Evolutionary conservation across 2,797 vertebrate genomes (phyloP).

Genomic region (Gallinago stenura): DNA sequence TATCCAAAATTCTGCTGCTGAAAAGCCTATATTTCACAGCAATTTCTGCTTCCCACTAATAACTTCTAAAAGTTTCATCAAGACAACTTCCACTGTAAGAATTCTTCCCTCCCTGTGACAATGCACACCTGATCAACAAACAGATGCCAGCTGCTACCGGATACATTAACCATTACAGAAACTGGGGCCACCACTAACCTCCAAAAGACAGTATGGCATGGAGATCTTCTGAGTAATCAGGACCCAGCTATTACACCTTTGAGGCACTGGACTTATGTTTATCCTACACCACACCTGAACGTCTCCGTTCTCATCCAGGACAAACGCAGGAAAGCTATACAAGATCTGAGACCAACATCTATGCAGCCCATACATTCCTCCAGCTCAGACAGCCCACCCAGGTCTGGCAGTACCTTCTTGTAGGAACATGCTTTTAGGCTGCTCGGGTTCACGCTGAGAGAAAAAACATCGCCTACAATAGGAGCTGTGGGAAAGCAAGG

Average conservation of each 20-base stretch:
- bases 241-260: not conserved
- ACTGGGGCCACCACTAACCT: not conserved
- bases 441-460: not conserved
- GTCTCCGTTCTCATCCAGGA: not conserved
- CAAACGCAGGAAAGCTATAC: not conserved
- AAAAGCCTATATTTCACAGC: not conserved
- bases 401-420: not conserved
- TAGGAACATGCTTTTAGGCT: not conserved
- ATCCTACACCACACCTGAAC: not conserved
- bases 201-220: accelerated
- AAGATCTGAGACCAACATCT: not conserved
- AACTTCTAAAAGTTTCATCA: not conserved
- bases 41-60: not conserved
- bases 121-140: not conserved
- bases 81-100: not conserved
- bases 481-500: not conserved
- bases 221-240: not conserved
- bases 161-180: not conserved
- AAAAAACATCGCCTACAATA: not conserved
- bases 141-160: not conserved
- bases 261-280: not conserved
- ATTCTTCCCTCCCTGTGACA: not conserved
- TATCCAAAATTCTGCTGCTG: not conserved
- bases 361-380: not conserved
- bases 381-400: not conserved